Conservation (phyloP, 2,888 invertebrate species). For the Pedicia rivosa region DNA sequence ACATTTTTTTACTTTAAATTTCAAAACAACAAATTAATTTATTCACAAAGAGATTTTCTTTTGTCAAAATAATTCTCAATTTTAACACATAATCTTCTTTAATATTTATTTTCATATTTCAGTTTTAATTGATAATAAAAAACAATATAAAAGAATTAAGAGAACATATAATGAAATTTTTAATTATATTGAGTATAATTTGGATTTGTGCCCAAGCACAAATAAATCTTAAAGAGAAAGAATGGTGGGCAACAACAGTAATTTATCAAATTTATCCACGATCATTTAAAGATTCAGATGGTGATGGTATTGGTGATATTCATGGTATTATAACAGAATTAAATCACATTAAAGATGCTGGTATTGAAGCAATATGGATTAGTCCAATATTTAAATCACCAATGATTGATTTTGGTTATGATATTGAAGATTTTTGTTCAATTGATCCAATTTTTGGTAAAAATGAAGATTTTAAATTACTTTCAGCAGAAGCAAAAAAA, state of each 20-base stretch:
- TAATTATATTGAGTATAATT: no score
- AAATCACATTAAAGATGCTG: conserved; percentile 36
- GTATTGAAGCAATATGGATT: conserved; percentile 41
- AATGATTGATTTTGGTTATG: conserved; percentile 49
- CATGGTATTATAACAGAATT: conserved; percentile 37
- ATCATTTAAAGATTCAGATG: conserved; percentile 63
- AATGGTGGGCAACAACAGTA: conserved; percentile 28
- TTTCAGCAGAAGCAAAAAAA: conserved; percentile 27
- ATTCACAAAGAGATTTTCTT: no score
- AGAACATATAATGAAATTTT: no score
- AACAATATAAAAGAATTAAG: no score
- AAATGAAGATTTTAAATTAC: conserved; percentile 35
- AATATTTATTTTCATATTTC: no score
- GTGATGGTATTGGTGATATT: conserved; percentile 51
- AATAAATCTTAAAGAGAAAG: no score
- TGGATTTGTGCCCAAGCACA: no score
- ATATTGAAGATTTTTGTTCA: conserved; percentile 39
- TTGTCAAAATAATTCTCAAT: no score
- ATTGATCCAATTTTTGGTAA: conserved; percentile 42
- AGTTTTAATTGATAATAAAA: no score
- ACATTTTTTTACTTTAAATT: no score
- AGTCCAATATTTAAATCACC: conserved; percentile 47
- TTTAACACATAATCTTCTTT: no score
- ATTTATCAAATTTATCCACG: conserved; percentile 69
- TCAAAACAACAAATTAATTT: no score